phyloP scores from a whole-genome alignment of 2,888 invertebrate genomes.

The Ferrisia virgata region DNA sequence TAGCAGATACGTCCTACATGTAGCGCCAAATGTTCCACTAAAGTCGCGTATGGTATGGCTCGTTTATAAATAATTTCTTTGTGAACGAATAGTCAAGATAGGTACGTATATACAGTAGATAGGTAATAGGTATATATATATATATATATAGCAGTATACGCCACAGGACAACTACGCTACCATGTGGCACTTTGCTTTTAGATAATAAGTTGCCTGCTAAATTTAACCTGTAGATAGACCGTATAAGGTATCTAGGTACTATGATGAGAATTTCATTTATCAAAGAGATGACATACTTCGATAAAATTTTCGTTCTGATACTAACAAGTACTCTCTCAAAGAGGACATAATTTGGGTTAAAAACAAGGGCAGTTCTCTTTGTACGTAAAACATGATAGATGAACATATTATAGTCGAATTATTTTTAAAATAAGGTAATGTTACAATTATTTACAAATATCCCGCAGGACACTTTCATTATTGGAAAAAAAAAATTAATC shows the following conservation, averaged over 20 bases:
- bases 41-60: too few relatives aligned
- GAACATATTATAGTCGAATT: background rate
- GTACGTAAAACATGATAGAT: too few relatives aligned
- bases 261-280: background rate
- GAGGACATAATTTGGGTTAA: background rate
- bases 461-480: too few relatives aligned
- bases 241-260: background rate
- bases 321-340: background rate
- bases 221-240: background rate
- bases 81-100: background rate
- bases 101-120: too few relatives aligned
- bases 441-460: too few relatives aligned
- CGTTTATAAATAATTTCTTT: background rate
- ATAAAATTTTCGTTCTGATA: background rate
- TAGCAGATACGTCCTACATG: background rate
- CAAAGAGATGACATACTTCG: background rate
- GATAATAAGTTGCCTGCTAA: background rate
- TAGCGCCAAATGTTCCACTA: too few relatives aligned
- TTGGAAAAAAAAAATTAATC: too few relatives aligned
- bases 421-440: background rate
- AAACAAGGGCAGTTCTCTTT: background rate
- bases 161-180: background rate
- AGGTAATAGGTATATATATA: background rate
- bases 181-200: background rate
- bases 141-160: background rate